Percentiles rank a stretch among this genome's conserved stretches.
phyloP scores from a whole-genome alignment of 2,888 invertebrate genomes.

The Lissocephala sabroskyi region DNA sequence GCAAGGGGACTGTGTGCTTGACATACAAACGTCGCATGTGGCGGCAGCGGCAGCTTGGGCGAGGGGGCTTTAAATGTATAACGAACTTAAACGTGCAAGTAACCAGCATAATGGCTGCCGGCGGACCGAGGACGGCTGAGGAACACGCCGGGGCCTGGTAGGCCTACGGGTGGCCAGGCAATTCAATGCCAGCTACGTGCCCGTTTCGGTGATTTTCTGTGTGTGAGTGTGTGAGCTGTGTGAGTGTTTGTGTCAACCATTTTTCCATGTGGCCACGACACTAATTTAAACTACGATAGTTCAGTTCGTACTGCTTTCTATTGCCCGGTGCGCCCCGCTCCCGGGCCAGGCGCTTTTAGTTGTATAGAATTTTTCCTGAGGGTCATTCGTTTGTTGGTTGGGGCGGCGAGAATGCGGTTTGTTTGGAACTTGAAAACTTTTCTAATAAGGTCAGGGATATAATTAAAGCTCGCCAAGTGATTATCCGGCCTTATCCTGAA shows the following conservation, averaged over 20 bases:
- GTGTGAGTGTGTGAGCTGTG: slow-evolving; percentile 5
- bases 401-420: too few relatives aligned
- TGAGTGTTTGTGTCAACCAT: slow-evolving; percentile 14
- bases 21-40: slow-evolving; percentile 35
- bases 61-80: slow-evolving; percentile 45
- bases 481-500: too few relatives aligned
- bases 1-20: slow-evolving; percentile 44
- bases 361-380: too few relatives aligned
- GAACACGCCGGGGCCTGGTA: slow-evolving; percentile 20
- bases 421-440: too few relatives aligned
- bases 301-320: too few relatives aligned
- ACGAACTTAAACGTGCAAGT: slow-evolving; percentile 63
- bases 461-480: too few relatives aligned
- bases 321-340: too few relatives aligned
- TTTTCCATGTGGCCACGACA: slow-evolving; percentile 40
- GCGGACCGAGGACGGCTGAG: slow-evolving; percentile 46
- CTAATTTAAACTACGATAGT: slow-evolving; percentile 36
- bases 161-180: slow-evolving; percentile 35
- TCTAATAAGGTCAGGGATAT: too few relatives aligned
- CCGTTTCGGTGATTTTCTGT: slow-evolving; percentile 1
- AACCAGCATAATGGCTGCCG: slow-evolving; percentile 57
- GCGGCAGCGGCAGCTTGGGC: slow-evolving; percentile 24
- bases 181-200: neutral
- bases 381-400: too few relatives aligned
- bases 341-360: too few relatives aligned